These are phyloP conservation scores for Litocranius walleri DNA, from an alignment of 2,113 vertebrate genomes.

Conservation along the genomic window DNA sequence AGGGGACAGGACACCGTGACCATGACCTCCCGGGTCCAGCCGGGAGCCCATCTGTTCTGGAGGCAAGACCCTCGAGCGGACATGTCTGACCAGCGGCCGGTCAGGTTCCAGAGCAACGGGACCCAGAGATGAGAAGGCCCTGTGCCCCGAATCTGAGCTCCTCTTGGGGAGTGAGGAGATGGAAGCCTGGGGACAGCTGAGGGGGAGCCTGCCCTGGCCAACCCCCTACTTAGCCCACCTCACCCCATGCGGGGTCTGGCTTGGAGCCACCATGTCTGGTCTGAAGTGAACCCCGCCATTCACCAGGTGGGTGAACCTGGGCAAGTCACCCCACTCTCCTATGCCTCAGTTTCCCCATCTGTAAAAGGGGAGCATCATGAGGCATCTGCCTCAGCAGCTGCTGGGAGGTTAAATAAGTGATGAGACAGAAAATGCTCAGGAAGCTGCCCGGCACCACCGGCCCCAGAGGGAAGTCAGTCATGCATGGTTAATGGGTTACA, in stretches of 20 bases:
- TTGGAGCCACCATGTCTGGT: not conserved
- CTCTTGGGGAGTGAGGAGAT: not conserved
- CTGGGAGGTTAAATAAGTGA: not conserved
- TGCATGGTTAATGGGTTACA: not conserved
- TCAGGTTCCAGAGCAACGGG: fast-evolving
- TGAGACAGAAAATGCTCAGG: not conserved
- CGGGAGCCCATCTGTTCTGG: not conserved
- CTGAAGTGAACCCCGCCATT: fast-evolving
- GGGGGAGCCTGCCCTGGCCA: too few relatives aligned
- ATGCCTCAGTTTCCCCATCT: not conserved
- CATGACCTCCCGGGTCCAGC: not conserved
- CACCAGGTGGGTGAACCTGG: fast-evolving
- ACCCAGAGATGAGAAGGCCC: not conserved
- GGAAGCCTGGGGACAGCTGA: not conserved
- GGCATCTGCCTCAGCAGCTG: too few relatives aligned
- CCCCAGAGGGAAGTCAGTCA: not conserved
- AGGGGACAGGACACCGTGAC: not conserved
- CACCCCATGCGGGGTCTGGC: fast-evolving
- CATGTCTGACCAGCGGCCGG: not conserved
- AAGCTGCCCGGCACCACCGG: fast-evolving
- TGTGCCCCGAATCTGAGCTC: not conserved
- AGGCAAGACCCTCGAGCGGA: not conserved
- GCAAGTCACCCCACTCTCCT: not conserved
- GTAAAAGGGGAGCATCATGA: not conserved
- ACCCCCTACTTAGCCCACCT: too few relatives aligned